Evolutionary conservation across 2,888 invertebrate species (phyloP).

Genomic region (Scaptomyza flava): DNA sequence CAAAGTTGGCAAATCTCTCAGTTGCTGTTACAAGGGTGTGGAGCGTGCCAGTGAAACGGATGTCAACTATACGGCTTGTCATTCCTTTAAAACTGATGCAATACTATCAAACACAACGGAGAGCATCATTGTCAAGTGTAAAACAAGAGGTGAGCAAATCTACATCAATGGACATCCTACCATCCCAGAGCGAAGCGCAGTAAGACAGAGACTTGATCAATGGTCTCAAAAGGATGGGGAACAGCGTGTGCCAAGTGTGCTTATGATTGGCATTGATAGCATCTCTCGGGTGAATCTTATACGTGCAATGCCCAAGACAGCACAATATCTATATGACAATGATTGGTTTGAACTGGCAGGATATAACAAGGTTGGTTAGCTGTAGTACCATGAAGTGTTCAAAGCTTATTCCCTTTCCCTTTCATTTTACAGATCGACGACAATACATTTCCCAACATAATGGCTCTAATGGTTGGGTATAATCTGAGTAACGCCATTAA

Average conservation of each 20-base stretch:
- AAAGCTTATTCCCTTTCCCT: not conserved
- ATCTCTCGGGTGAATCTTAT: constrained; percentile 92
- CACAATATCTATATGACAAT: constrained; percentile 87
- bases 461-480: constrained; percentile 91
- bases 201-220: constrained; percentile 84
- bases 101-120: constrained; percentile 83
- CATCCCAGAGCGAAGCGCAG: constrained; percentile 85
- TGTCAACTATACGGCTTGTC: constrained; percentile 83
- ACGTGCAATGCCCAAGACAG: constrained; percentile 90
- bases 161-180: constrained; percentile 86
- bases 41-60: constrained; percentile 76
- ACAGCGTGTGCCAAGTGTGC: constrained; percentile 86
- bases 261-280: constrained; percentile 93
- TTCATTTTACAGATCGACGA: constrained; percentile 88
- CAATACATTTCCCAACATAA: constrained; percentile 95
- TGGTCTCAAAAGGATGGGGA: constrained; percentile 56
- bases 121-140: constrained; percentile 86
- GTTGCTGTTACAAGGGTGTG: constrained; percentile 83
- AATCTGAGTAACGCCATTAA: constrained; percentile 85
- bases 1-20: constrained; percentile 58
- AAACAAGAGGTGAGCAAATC: constrained; percentile 74
- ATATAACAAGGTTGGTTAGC: constrained; percentile 87
- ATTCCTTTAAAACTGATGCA: constrained; percentile 83
- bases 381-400: constrained; percentile 16
- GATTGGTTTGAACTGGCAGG: constrained; percentile 90